Conservation (phyloP, 2,888 invertebrate genomes). For the Troides aeacus region DNA sequence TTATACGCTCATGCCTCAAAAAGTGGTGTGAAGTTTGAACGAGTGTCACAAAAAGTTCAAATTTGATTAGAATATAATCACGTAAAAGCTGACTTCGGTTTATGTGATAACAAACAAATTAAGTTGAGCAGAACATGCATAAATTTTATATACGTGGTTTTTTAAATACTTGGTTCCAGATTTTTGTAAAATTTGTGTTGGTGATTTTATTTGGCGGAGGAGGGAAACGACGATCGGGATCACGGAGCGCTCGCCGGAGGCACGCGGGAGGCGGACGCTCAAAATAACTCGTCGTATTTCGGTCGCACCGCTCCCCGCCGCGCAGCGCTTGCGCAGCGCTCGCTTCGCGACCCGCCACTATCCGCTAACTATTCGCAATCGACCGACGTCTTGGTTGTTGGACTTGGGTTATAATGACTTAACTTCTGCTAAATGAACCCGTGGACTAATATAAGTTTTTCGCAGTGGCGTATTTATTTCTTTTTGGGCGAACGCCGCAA, state of each 20-base stretch:
- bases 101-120: background rate
- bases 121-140: background rate
- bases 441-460: constrained; percentile 77
- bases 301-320: constrained; percentile 63
- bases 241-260: constrained; percentile 41
- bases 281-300: constrained; percentile 77
- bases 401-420: constrained; percentile 88
- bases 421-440: constrained; percentile 85
- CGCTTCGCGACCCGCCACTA: constrained; percentile 78
- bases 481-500: constrained; percentile 61
- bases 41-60: too few species aligned
- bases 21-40: too few species aligned
- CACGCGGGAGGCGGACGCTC: constrained; percentile 65
- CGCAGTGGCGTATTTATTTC: constrained; percentile 72
- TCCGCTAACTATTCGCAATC: constrained; percentile 95
- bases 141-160: too few species aligned
- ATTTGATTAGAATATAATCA: too few species aligned
- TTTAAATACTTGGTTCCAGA: background rate
- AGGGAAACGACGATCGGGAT: constrained; percentile 31
- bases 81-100: background rate
- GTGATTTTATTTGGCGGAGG: constrained; percentile 26
- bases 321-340: constrained; percentile 54
- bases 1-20: too few species aligned
- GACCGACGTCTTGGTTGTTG: constrained; percentile 94
- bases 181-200: constrained; percentile 7